Base-by-base conservation (phyloP, 2,888 invertebrate genomes). In the Napeogenes sylphis region DNA sequence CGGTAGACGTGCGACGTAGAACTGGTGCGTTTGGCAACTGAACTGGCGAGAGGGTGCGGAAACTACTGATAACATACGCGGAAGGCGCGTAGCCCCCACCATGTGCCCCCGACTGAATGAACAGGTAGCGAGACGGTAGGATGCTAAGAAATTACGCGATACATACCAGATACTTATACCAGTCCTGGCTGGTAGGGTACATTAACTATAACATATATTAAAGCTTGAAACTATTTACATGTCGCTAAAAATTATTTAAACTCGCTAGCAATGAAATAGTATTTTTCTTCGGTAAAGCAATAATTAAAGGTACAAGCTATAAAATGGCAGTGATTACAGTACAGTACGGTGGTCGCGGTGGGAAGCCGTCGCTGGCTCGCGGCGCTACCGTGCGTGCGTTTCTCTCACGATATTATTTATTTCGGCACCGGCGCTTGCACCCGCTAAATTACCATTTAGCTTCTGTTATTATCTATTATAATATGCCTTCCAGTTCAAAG, bases 31-130 rank as follows among this genome's bases (percentile, higher is more conserved):
- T 90, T 87, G 80, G 85, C 87, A 87, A 90, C 90, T 90, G 89
- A 82, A 81, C 80, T 75, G 68, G 80, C 77, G 80, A 80, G 83
- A 84, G 90, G 90, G 88, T 90, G 90, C 88, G 83, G 87, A 87
- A 86, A 86, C 88, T 87, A 85, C 88, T 88, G 90, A 90, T 87
- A 87, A 87, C 81, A 81, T 89, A 90, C 89, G 86, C 90, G 88
- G 90, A 89, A 90, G 89, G 84, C 85, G 81, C 80, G 76, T 83
- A 78, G 69, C 73, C 75, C 75, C 84, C 85, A 78, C 87, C 87
- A 87, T 79, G 84, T 81, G 84, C 79, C 71, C 77, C 65, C 73
- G 74, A 71, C 72, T 85, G 79, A 88, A 86, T 86, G 86, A 83
- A 85, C 89, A 88, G 88, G 89, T 88, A 87, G 88, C 88, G 74